These are phyloP conservation scores for Gnathonemus echidnorhynchus DNA, from an alignment of 2,113 vertebrate species.

Conservation along the genomic window DNA sequence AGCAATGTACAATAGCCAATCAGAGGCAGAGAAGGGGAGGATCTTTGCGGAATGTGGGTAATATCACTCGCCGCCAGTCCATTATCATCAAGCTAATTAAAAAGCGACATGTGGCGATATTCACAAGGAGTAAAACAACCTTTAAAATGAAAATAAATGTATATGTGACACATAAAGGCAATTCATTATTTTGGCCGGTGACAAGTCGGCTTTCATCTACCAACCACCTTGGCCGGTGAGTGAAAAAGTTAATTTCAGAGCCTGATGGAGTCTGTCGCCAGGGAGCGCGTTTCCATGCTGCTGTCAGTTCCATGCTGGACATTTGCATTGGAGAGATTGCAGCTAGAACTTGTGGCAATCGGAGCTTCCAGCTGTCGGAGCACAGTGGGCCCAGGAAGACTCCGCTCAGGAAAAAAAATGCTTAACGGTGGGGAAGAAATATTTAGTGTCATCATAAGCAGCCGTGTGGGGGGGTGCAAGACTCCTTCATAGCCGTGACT, in stretches of 20 bases:
- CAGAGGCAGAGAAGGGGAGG: background rate
- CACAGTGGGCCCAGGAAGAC: background rate
- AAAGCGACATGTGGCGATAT: background rate
- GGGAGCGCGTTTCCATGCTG: background rate
- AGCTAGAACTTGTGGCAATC: background rate
- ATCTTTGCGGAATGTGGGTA: background rate
- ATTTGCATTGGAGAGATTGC: background rate
- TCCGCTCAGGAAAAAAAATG: background rate
- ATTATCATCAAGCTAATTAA: background rate
- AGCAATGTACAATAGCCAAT: background rate
- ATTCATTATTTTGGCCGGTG: background rate
- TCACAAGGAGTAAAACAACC: background rate
- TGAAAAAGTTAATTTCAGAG: background rate
- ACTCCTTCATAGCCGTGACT: background rate
- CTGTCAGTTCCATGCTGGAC: background rate
- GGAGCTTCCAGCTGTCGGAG: background rate
- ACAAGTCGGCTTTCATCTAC: background rate
- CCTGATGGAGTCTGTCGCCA: background rate
- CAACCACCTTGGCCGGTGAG: background rate
- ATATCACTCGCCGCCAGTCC: background rate
- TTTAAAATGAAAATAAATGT: background rate
- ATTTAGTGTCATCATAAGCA: background rate
- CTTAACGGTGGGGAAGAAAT: background rate
- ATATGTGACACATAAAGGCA: background rate
- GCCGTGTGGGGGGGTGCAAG: background rate